Conservation (phyloP, 2,797 vertebrate genomes). For the Silurus lanzhouensis region DNA sequence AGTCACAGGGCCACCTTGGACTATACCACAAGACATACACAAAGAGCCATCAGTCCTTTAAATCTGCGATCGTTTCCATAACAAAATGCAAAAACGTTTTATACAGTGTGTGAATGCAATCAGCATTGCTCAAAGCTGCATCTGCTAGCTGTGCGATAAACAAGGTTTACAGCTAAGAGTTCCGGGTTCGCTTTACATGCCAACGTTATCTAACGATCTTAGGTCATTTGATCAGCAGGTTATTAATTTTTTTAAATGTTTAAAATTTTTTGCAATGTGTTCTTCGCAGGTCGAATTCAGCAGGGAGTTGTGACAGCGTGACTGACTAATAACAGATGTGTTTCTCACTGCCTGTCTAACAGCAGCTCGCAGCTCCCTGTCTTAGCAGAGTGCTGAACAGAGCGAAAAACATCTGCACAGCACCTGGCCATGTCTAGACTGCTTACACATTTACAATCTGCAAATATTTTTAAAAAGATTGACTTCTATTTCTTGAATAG, state of each 20-base stretch:
- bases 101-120: conserved; percentile 4
- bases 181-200: background rate
- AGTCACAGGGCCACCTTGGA: background rate
- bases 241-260: conserved; percentile 10
- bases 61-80: background rate
- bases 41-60: background rate
- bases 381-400: conserved; percentile 26
- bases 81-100: background rate
- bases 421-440: conserved; percentile 18
- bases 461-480: background rate
- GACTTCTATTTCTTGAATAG: background rate
- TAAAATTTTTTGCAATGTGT: background rate
- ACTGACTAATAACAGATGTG: conserved; percentile 35
- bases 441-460: conserved; percentile 20
- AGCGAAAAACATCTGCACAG: conserved; percentile 26
- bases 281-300: background rate
- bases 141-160: background rate
- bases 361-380: conserved; percentile 29
- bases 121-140: background rate
- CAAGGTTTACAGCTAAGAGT: background rate
- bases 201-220: background rate
- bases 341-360: conserved; percentile 25
- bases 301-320: conserved; percentile 15
- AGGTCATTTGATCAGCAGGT: background rate
- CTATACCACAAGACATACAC: conserved; percentile 5